Evolutionary conservation across 1,140 invertebrate genomes (phyloP), one percentile per base, ranked within the genome.

Genomic region (Magallana ariakensis): DNA sequence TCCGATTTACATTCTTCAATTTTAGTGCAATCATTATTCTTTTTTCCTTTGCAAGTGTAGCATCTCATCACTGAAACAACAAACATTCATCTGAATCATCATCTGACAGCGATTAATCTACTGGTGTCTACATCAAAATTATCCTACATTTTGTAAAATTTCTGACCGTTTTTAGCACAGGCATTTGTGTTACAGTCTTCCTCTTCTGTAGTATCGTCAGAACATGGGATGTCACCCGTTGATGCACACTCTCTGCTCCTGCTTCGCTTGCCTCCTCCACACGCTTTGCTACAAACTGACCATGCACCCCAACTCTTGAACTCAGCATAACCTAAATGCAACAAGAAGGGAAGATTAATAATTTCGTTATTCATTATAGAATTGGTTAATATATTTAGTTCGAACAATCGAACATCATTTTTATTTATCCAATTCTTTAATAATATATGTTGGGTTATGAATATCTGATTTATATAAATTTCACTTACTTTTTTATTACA

Each of bases 261-360:
- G 15, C 15, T 66, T n/a, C 62, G 62, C n/a, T 66, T 66, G 15
- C 62, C 62, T 66, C 62, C 62, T 66, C 62, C 62, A 66, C 62
- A 66, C 22, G n/a, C n/a, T 66, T 66, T 66, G 62, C 62, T 66
- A 66, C 62, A 66, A 19, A n/a, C 6, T 2, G 62, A 22, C 62
- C 62, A 66, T 6, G 33, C 33, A 46, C 62, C 62, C 62, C 62
- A 66, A 8, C 0, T 22, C 19, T 66, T 66, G n/a, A 66, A 66
- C n/a, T 26, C 62, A 22, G 62, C 62, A 22, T 66, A 66, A 9
- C 62, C 62, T 66, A 4, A n/a, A 8, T n/a, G 22, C 1, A n/a
- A n/a, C n/a, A n/a, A n/a, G n/a, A n/a, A n/a, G n/a, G n/a, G n/a
- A 70, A 9, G n/a, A n/a, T n/a, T n/a, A n/a, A n/a, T n/a, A n/a